phyloP scores from a whole-genome alignment of 2,888 invertebrate species.

The Nephrotoma flavescens region DNA sequence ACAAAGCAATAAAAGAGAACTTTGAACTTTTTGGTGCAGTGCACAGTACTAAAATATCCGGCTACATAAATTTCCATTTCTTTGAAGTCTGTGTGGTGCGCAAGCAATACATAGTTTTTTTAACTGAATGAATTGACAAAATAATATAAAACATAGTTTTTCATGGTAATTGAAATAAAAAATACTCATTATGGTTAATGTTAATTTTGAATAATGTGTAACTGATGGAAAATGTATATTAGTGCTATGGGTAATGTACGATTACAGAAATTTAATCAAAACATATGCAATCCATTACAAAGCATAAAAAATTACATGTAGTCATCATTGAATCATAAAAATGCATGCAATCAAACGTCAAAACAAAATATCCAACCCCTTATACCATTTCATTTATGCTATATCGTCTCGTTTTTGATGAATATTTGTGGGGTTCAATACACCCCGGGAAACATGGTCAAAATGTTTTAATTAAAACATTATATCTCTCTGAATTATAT shows the following conservation, averaged over 20 bases:
- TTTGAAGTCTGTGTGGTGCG: not conserved
- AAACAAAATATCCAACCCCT: not conserved
- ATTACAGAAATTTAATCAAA: not conserved
- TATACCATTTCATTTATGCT: not conserved
- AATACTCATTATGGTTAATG: not conserved
- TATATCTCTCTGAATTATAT: not conserved
- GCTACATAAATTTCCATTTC: not conserved
- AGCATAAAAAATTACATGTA: not conserved
- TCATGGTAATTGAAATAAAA: not conserved
- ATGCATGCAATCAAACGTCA: not conserved
- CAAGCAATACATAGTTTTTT: not conserved
- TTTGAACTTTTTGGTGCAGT: not conserved
- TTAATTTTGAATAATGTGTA: not conserved
- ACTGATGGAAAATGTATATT: not conserved
- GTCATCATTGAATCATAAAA: not conserved
- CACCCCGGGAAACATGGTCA: not conserved
- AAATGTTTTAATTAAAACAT: not conserved
- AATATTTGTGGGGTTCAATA: not conserved
- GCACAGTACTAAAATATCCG: not conserved
- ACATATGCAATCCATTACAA: not conserved
- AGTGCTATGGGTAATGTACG: not conserved
- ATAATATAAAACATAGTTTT: too few relatives aligned
- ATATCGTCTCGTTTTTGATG: not conserved
- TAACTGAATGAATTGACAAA: not conserved
- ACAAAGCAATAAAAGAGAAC: not conserved